Percentiles rank a stretch among this genome's conserved stretches.
These are phyloP conservation scores for Hystrix cristata DNA, from an alignment of 2,113 vertebrate genomes.

Conservation along the genomic window DNA sequence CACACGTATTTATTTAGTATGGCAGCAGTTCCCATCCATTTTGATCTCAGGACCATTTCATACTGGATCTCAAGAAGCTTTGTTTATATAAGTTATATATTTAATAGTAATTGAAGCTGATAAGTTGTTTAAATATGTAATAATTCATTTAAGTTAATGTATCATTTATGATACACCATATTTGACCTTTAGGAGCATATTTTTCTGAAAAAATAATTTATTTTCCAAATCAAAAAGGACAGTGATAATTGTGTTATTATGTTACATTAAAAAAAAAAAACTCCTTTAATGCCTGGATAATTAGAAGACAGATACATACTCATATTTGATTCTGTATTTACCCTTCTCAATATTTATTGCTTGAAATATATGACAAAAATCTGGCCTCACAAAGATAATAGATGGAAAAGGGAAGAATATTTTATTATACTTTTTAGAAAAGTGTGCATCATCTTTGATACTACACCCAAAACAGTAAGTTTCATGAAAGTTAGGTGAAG, in stretches of 20 bases:
- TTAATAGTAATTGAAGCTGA: neutral
- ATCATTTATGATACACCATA: neutral
- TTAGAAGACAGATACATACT: neutral
- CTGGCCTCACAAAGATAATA: neutral
- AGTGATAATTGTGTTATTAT: neutral
- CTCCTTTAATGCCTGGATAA: neutral
- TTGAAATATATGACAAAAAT: slow-evolving; percentile 47
- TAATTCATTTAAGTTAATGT: neutral
- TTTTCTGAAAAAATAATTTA: neutral
- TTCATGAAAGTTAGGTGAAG: neutral
- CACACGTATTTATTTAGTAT: neutral
- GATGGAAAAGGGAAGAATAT: neutral
- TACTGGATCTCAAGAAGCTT: neutral
- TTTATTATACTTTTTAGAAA: neutral
- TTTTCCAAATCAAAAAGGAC: neutral
- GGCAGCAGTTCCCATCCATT: neutral
- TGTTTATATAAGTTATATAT: neutral
- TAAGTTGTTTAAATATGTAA: neutral
- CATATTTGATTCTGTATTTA: neutral
- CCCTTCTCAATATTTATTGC: neutral
- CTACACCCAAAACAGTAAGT: neutral
- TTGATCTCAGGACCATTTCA: neutral
- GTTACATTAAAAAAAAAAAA: neutral
- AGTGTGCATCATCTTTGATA: neutral
- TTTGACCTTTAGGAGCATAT: neutral